A percentile compares a stretch with the other conserved stretches of the same genome.
phyloP scores from a whole-genome alignment of 2,113 vertebrate species.

The Tragelaphus strepsiceros region DNA sequence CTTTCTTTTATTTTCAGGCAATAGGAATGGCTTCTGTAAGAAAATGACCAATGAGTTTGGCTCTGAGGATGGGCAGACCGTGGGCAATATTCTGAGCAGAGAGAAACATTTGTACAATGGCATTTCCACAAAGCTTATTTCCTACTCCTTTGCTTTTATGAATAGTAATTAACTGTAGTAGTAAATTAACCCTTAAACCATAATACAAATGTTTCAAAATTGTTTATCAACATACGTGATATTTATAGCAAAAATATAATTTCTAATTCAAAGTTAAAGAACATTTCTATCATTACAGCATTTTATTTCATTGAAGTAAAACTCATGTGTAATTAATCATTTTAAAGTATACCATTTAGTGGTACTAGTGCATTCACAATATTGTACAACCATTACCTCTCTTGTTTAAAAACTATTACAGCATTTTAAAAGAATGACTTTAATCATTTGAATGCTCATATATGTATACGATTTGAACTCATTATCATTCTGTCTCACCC shows the following conservation, averaged over 20 bases:
- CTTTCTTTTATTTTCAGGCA: background rate
- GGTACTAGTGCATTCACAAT: background rate
- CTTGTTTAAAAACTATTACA: background rate
- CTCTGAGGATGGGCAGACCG: background rate
- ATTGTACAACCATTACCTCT: background rate
- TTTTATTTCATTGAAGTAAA: background rate
- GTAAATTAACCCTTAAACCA: background rate
- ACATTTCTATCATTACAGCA: background rate
- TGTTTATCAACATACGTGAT: background rate
- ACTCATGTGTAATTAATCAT: background rate
- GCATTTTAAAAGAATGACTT: background rate
- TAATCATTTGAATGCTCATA: background rate
- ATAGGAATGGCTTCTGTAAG: background rate
- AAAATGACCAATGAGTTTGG: background rate
- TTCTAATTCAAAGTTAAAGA: background rate
- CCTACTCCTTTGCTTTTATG: background rate
- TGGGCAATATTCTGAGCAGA: background rate
- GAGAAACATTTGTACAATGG: background rate
- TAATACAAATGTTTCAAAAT: background rate
- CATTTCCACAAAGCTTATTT: slow-evolving; percentile 16
- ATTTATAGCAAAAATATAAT: background rate
- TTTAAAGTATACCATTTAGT: background rate
- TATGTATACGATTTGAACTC: background rate
- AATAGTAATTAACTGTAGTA: background rate
- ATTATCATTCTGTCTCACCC: background rate